These are phyloP conservation scores for Lucilia sericata DNA, from an alignment of 1,140 invertebrate genomes.

Conservation along the genomic window DNA sequence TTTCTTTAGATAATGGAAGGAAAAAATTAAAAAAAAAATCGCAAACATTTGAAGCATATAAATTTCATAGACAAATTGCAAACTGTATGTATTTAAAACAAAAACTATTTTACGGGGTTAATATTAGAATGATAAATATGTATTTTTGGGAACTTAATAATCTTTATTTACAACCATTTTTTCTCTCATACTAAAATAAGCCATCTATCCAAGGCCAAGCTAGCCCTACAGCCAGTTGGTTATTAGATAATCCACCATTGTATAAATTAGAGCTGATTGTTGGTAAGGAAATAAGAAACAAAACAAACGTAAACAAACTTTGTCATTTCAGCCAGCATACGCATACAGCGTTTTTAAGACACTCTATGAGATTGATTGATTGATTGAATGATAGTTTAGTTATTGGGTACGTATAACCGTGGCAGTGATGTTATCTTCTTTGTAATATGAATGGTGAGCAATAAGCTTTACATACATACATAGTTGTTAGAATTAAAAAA, in stretches of 20 bases:
- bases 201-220: neutral
- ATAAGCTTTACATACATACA: neutral
- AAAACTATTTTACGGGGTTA: neutral
- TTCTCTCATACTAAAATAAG: neutral
- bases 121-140: neutral
- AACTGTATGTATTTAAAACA: neutral
- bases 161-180: neutral
- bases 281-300: neutral
- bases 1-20: slow-evolving; percentile 5
- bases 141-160: neutral
- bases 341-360: neutral
- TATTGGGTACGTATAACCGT: neutral
- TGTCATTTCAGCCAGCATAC: slow-evolving; percentile 22
- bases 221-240: neutral
- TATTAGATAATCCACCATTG: neutral
- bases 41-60: neutral
- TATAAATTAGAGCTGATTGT: neutral
- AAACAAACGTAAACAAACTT: neutral
- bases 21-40: neutral
- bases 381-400: neutral
- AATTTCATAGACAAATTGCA: neutral
- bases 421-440: neutral
- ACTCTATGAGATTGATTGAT: too few relatives aligned
- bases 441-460: neutral
- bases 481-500: neutral